These are phyloP conservation scores for Sycobia sp. DNA, from an alignment of 1,140 invertebrate genomes.

Conservation along the genomic window DNA sequence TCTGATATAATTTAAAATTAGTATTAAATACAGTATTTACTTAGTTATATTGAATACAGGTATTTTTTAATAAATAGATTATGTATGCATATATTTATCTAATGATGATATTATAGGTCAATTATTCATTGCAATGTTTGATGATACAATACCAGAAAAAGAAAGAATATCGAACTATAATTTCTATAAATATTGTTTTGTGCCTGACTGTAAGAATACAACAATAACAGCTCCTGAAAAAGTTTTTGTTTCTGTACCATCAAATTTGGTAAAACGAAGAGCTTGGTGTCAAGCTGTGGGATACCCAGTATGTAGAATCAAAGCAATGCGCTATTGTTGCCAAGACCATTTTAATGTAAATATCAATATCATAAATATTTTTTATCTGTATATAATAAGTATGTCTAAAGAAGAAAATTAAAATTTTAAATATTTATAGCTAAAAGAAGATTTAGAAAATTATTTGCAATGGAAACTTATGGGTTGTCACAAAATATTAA, in stretches of 20 bases:
- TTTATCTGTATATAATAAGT: too few species aligned
- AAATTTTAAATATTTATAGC: too few species aligned
- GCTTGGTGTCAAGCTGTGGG: not conserved
- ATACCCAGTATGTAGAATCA: not conserved
- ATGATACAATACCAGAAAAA: too few species aligned
- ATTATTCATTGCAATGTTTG: too few species aligned
- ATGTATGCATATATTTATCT: too few species aligned
- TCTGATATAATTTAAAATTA: too few species aligned
- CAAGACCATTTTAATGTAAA: slow-evolving; percentile 17
- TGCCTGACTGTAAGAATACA: slow-evolving; percentile 17
- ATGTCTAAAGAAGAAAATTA: too few species aligned
- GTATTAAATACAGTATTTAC: too few species aligned
- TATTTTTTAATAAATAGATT: too few species aligned
- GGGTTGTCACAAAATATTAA: not conserved
- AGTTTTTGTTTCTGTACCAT: slow-evolving; percentile 13
- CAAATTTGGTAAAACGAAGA: slow-evolving; percentile 1
- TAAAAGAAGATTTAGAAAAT: slow-evolving; percentile 1
- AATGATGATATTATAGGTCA: too few species aligned
- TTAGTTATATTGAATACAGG: too few species aligned
- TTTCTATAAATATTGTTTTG: slow-evolving; percentile 20
- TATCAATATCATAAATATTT: too few species aligned
- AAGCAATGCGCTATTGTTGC: slow-evolving; percentile 9
- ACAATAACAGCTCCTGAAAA: slow-evolving; percentile 5
- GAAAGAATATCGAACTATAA: not conserved
- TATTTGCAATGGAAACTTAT: not conserved